Conservation (phyloP, 2,888 invertebrate species). For the Phanerotoma sp. region DNA sequence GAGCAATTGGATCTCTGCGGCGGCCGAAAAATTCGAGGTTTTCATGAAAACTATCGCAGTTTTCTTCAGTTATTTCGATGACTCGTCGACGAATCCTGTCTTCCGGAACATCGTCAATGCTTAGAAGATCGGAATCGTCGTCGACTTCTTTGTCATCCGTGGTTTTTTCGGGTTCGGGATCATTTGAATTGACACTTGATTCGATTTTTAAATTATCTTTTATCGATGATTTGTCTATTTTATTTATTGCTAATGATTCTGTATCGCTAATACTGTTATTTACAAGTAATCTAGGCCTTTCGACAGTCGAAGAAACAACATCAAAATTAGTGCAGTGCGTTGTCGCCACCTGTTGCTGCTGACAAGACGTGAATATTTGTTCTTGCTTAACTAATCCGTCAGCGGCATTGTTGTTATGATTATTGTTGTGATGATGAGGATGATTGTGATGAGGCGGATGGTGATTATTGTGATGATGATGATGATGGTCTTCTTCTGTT, state of each 20-base stretch:
- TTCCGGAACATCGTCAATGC: conserved; percentile 33
- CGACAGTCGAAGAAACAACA: conserved; percentile 41
- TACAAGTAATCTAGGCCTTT: conserved; percentile 17
- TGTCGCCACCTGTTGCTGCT: conserved; percentile 40
- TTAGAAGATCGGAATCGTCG: conserved; percentile 29
- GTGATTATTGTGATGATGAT: conserved; percentile 12
- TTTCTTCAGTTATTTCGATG: conserved; percentile 52
- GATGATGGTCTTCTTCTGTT: conserved; percentile 42
- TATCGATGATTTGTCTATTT: conserved; percentile 46
- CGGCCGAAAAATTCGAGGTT: conserved; percentile 50
- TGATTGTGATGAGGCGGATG: too few species aligned
- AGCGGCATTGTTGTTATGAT: too few species aligned
- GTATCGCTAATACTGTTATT: neutral
- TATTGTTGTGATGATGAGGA: too few species aligned
- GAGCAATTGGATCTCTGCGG: conserved; percentile 40
- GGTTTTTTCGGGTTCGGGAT: conserved; percentile 47
- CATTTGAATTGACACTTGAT: conserved; percentile 46
- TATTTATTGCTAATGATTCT: neutral
- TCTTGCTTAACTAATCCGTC: conserved; percentile 48
- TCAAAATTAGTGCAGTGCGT: conserved; percentile 45
- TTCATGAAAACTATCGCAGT: conserved; percentile 54
- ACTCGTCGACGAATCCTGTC: conserved; percentile 38
- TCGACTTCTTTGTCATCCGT: conserved; percentile 27
- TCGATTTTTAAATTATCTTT: conserved; percentile 46
- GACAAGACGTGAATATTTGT: conserved; percentile 45